phyloP scores from a whole-genome alignment of 2,113 vertebrate species.

The Psilopogon haemacephalus region DNA sequence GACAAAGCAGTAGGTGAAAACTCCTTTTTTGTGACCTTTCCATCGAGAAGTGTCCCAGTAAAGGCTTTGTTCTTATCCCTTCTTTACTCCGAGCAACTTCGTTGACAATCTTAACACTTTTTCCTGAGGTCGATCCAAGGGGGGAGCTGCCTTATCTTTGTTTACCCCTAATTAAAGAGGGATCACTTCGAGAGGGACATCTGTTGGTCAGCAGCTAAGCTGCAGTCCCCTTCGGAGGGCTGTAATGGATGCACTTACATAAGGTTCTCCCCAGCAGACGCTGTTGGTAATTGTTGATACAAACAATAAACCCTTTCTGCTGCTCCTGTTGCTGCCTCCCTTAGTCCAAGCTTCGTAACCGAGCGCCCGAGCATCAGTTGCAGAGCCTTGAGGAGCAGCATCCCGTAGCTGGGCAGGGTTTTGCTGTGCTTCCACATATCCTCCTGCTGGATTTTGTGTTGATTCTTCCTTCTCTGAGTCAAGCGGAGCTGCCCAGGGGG shows the following conservation, averaged over 20 bases:
- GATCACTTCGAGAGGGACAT: background rate
- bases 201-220: conserved; percentile 1
- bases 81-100: background rate
- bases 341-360: background rate
- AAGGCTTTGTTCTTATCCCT: background rate
- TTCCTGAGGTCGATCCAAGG: background rate
- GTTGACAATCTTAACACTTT: background rate
- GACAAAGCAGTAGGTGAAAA: background rate
- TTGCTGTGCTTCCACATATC: background rate
- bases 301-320: background rate
- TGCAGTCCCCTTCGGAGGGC: background rate
- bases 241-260: background rate
- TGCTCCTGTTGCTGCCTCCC: background rate
- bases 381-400: background rate
- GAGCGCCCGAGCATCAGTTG: background rate
- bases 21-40: background rate
- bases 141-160: conserved; percentile 2
- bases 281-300: background rate
- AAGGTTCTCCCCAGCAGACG: background rate
- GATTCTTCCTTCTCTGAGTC: background rate
- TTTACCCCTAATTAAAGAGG: background rate
- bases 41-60: background rate
- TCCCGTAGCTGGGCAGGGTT: background rate
- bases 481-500: background rate
- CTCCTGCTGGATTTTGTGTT: background rate